phyloP scores from a whole-genome alignment of 1,140 invertebrate genomes.

The Drosophila teissieri region DNA sequence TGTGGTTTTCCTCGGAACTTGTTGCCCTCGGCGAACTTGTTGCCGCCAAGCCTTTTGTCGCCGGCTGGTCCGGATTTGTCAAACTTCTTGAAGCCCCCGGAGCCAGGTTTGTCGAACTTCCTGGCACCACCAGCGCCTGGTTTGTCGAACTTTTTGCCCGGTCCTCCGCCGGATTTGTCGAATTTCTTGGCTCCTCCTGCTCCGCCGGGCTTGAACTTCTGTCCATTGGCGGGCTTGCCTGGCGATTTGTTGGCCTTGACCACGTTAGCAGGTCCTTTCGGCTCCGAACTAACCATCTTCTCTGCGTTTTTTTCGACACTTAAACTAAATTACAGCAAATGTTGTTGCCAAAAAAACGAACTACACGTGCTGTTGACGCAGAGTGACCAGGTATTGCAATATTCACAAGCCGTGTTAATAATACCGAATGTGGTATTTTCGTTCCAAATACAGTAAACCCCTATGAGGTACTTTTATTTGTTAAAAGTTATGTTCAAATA shows the following conservation, averaged over 20 bases:
- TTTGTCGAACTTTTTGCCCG: slow-evolving; percentile 16
- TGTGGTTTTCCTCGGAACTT: slow-evolving; percentile 34
- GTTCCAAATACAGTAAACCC: neutral
- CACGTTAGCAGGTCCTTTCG: slow-evolving; percentile 30
- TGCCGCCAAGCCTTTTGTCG: slow-evolving; percentile 16
- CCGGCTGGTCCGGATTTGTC: neutral
- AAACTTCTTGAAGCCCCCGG: slow-evolving; percentile 5
- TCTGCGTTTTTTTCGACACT: neutral
- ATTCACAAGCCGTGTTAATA: neutral
- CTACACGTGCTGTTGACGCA: slow-evolving; percentile 32
- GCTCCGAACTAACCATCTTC: slow-evolving; percentile 39
- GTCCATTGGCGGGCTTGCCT: slow-evolving; percentile 4
- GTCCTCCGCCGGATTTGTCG: slow-evolving; percentile 5
- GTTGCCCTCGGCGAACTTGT: slow-evolving; percentile 13
- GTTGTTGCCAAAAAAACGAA: neutral
- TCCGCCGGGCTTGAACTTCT: slow-evolving; percentile 24
- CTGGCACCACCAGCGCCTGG: slow-evolving; percentile 7
- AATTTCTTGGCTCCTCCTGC: slow-evolving; percentile 13
- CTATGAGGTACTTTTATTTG: neutral
- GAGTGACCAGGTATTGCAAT: slow-evolving; percentile 14
- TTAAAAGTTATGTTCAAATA: too few species aligned
- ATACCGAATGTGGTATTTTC: neutral
- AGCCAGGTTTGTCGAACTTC: slow-evolving; percentile 12
- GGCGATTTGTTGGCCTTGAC: slow-evolving; percentile 19
- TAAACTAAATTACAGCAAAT: slow-evolving; percentile 24